Evolutionary conservation across 1,140 invertebrate genomes (phyloP), one percentile per base, ranked within the genome.

Genomic region (Pectinophora gossypiella): DNA sequence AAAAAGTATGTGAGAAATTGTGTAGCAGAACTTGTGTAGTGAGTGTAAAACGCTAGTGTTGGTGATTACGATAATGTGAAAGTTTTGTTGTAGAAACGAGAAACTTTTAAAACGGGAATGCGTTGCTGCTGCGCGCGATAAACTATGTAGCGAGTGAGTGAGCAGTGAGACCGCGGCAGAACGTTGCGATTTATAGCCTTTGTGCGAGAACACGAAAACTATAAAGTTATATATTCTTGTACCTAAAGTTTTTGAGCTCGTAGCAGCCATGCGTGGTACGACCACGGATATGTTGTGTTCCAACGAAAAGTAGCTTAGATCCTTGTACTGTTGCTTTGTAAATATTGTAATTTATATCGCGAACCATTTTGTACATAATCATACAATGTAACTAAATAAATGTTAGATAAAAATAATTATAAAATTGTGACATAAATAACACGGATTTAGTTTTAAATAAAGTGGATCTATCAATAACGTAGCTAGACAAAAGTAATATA

Each of bases 101-200:
- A 62, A 67, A 74, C 61, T 73, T 61, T 68, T 44, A 52, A 57
- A 68, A 57, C 36, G 60, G 52, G 58, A 62, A 58, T 65, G 58
- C 49, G 57, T 64, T 54, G 59, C 57, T 63, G 51, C 59, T 56
- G 59, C 63, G 51, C 52, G 64, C 64, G 54, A 76, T 65, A 74
- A 76, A 79, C 76, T 72, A 66, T 77, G 72, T 63, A 56, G 68
- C 64, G 56, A 65, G 67, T 70, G 63, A 55, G 51, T 66, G 67
- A 73, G 53, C 59, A 61, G 62, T 62, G 55, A 69, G 64, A 64
- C 63, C 63, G 48, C 56, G 62, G 61, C 59, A 64, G 61, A 67
- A 68, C 69, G 51, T 66, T 59, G 52, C 49, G 67, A 72, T 72
- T 68, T 69, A 73, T 69, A 64, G 65, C 64, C 57, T 59, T 68